phyloP scores from a whole-genome alignment of 2,888 invertebrate species.

The Galerucella nymphaeae region DNA sequence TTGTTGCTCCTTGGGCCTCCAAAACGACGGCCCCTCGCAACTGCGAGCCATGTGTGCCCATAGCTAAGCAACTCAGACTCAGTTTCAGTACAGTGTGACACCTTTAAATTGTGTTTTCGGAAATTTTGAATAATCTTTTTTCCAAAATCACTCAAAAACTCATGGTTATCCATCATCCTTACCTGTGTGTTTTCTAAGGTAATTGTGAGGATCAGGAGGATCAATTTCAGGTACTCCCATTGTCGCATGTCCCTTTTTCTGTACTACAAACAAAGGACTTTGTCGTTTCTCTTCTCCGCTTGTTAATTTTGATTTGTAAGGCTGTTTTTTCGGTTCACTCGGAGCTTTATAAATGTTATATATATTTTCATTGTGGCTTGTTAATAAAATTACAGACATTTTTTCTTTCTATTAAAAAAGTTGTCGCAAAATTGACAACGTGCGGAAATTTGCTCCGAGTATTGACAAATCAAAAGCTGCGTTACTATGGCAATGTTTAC shows the following conservation, averaged over 20 bases:
- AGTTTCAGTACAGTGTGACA: too few species aligned
- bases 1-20: too few species aligned
- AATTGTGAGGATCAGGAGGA: slow-evolving; percentile 70
- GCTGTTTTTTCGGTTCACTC: slow-evolving; percentile 65
- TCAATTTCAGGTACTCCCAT: slow-evolving; percentile 77
- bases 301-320: slow-evolving; percentile 67
- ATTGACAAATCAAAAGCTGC: slow-evolving; percentile 3
- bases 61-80: too few species aligned
- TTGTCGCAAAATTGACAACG: slow-evolving; percentile 7
- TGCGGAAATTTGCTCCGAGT: neutral
- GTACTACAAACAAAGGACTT: slow-evolving; percentile 54
- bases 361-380: slow-evolving; percentile 76
- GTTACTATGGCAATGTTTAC: slow-evolving; percentile 5
- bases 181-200: slow-evolving; percentile 68
- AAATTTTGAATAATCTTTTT: too few species aligned
- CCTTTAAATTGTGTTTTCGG: too few species aligned
- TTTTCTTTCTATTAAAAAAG: slow-evolving; percentile 24
- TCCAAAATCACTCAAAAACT: too few species aligned
- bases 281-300: slow-evolving; percentile 51
- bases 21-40: too few species aligned
- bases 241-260: slow-evolving; percentile 67
- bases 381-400: slow-evolving; percentile 76
- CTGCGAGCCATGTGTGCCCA: too few species aligned
- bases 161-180: slow-evolving; percentile 5
- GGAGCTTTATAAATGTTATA: slow-evolving; percentile 67